Conservation (phyloP, 2,888 invertebrate genomes). For the Hemistola chrysoprasaria region DNA sequence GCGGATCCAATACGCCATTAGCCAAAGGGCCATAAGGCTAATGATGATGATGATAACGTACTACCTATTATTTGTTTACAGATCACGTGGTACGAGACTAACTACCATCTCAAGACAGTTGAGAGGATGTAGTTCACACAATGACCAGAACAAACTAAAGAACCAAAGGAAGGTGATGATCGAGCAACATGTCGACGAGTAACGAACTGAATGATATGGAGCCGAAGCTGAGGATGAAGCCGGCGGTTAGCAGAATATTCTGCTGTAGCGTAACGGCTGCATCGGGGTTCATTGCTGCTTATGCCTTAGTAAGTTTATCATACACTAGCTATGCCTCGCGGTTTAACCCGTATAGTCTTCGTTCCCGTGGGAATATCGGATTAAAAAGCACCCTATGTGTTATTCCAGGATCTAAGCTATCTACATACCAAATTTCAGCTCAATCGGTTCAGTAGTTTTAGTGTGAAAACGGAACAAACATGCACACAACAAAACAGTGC, state of each 20-base stretch:
- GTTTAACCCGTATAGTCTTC: too few species aligned
- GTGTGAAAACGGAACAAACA: too few species aligned
- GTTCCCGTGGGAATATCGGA: too few species aligned
- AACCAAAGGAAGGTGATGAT: neutral
- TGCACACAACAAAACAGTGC: too few species aligned
- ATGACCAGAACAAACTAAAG: neutral
- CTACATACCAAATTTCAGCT: too few species aligned
- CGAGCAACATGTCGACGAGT: slow-evolving; percentile 58
- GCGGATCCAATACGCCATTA: too few species aligned
- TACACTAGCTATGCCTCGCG: too few species aligned
- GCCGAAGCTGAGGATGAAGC: slow-evolving; percentile 67
- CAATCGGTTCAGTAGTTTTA: too few species aligned
- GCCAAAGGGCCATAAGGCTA: too few species aligned
- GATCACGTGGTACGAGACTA: slow-evolving; percentile 23
- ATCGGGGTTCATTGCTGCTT: slow-evolving; percentile 75
- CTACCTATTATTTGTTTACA: slow-evolving; percentile 17
- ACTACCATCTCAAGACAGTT: slow-evolving; percentile 46
- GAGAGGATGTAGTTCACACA: slow-evolving; percentile 56
- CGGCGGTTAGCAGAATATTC: slow-evolving; percentile 71
- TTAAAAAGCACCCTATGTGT: too few species aligned
- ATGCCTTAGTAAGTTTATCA: slow-evolving; percentile 67
- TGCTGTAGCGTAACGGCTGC: slow-evolving; percentile 79
- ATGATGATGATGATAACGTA: too few species aligned
- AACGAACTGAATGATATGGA: slow-evolving; percentile 65
- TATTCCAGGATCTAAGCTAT: too few species aligned